phyloP scores from a whole-genome alignment of 2,797 vertebrate genomes.

The Parauchenoglanis punctatus region DNA sequence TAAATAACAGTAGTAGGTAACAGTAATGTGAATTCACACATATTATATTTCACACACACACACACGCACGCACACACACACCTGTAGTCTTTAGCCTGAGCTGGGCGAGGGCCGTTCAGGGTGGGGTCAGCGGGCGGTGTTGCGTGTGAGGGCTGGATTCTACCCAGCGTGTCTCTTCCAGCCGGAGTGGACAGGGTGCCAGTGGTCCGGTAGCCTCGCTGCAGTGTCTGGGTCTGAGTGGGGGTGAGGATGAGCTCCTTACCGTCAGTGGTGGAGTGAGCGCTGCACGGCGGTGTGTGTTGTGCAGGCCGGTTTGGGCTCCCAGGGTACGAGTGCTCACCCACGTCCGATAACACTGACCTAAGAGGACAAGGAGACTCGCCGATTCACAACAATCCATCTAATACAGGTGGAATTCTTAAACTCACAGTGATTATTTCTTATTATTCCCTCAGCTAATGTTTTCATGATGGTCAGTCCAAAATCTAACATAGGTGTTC shows the following conservation, averaged over 20 bases:
- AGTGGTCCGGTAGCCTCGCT: slow-evolving; percentile 79
- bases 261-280: slow-evolving; percentile 72
- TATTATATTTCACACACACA: not conserved
- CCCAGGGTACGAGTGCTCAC: slow-evolving; percentile 83
- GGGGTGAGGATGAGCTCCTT: slow-evolving; percentile 80
- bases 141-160: slow-evolving; percentile 79
- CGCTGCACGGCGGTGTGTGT: slow-evolving; percentile 72
- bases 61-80: slow-evolving; percentile 5
- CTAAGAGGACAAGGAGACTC: slow-evolving; percentile 60
- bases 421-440: not conserved
- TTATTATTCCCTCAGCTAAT: not conserved
- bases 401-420: not conserved
- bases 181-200: slow-evolving; percentile 50
- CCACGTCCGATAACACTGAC: slow-evolving; percentile 80
- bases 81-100: slow-evolving; percentile 86
- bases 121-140: slow-evolving; percentile 74
- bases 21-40: not conserved
- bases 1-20: not conserved
- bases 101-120: slow-evolving; percentile 86
- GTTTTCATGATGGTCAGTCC: not conserved
- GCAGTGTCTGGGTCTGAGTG: slow-evolving; percentile 78
- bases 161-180: slow-evolving; percentile 80
- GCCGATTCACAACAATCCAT: not conserved
- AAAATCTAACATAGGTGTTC: not conserved
- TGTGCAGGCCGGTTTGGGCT: slow-evolving; percentile 85